Evolutionary conservation across 2,888 invertebrate genomes (phyloP), one percentile per base, ranked within the genome.

Genomic region (Fragum whitleyi): DNA sequence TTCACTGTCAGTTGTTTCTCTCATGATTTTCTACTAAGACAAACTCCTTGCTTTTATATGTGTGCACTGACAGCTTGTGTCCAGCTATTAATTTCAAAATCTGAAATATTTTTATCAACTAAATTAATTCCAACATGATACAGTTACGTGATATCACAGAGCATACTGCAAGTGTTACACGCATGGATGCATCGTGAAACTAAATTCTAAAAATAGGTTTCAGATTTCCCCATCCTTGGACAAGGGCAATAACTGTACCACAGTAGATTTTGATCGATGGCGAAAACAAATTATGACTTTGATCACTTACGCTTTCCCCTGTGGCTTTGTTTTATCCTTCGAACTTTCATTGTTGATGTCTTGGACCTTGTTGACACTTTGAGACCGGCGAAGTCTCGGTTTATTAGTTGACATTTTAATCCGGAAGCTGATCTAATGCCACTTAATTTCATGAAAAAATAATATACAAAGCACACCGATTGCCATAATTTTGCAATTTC

Each of bases 271-370:
- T 1, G 39, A 21, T 3, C 39, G 3, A 5, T 28, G 23, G 5
- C 36, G 1, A 23, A 19, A 23, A 69, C 16, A n/a, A 55, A 61
- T 39, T 16, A 21, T 72, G 59, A 47, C n/a, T 6, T 68, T 21
- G 19, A 55, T 36, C 59, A 87, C 90, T 89, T 81, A 90, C 90
- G 87, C 83, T 77, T 89, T 88, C 39, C 90, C 90, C 55, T 85
- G 85, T 32, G 87, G 87, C 61, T 83, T 83, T 9, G 81, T 55
- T 29, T 83, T 79, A 39, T 88, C 87, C 74, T 85, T 87, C 61
- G 83, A 85, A 39, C 85, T 85, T 59, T 88, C 86, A 77, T 81
- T 87, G 14, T 74, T 84, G 0, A 87, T 81, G 42, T 88, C 89
- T 39, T 89, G 87, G 19, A 86, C 81, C 62, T 86, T 88, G 65